Conservation (phyloP, 1,140 invertebrate species). For the Berghia stephanieae region DNA sequence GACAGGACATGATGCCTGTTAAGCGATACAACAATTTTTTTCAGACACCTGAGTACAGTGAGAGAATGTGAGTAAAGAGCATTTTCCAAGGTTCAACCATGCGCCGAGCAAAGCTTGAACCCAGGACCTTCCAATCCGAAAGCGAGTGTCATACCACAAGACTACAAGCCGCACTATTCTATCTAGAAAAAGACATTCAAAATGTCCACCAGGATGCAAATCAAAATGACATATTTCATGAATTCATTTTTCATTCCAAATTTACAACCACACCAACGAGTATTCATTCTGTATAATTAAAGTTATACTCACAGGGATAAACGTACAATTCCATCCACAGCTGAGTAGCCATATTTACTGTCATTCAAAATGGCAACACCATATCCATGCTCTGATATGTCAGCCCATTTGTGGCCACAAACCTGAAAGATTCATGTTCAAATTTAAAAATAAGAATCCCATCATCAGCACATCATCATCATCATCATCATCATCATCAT, state of each 20-base stretch:
- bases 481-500: constrained; percentile 29
- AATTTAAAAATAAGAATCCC: too few species aligned
- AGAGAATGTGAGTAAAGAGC: too few species aligned
- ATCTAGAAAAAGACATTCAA: neutral
- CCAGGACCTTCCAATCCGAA: too few species aligned
- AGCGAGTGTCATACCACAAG: neutral
- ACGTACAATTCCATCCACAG: constrained; percentile 65
- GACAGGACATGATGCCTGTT: too few species aligned
- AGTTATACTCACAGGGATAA: constrained; percentile 66
- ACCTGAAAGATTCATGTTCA: too few species aligned
- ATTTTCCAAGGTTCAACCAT: too few species aligned
- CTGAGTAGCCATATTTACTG: constrained; percentile 70
- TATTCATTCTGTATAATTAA: neutral
- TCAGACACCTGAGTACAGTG: too few species aligned
- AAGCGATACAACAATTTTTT: too few species aligned
- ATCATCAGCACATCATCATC: too few species aligned
- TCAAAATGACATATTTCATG: neutral
- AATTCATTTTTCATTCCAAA: neutral
- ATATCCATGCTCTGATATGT: constrained; percentile 69
- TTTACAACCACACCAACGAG: too few species aligned
- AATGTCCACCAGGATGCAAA: neutral
- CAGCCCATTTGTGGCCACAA: constrained; percentile 71
- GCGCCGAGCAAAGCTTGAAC: too few species aligned
- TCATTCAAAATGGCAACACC: constrained; percentile 71
- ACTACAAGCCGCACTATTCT: neutral